A percentile compares a stretch with the other conserved stretches of the same genome.
phyloP scores from a whole-genome alignment of 2,888 invertebrate species.

The Drosophila pegasa region DNA sequence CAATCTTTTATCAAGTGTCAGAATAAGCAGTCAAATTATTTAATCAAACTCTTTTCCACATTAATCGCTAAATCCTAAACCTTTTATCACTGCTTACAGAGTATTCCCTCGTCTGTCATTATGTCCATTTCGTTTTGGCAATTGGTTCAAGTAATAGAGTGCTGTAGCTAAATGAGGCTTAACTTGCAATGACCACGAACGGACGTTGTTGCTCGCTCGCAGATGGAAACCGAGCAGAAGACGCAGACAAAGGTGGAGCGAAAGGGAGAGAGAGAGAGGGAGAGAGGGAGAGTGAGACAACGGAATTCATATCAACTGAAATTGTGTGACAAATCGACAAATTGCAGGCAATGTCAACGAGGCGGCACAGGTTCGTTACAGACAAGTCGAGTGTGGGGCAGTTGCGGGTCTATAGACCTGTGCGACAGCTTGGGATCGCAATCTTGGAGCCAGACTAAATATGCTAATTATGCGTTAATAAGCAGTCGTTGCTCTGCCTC shows the following conservation, averaged over 20 bases:
- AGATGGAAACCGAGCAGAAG: constrained; percentile 34
- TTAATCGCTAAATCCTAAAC: not conserved
- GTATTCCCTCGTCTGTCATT: constrained; percentile 2
- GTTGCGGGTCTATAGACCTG: not conserved
- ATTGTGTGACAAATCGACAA: constrained; percentile 65
- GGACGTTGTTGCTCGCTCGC: constrained; percentile 16
- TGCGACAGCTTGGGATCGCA: constrained; percentile 51
- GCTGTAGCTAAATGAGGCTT: constrained; percentile 72
- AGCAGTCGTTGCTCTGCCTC: constrained; percentile 49
- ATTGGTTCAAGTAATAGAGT: constrained; percentile 68
- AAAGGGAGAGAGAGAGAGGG: not conserved
- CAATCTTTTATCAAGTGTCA: not conserved
- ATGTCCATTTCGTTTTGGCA: constrained; percentile 12
- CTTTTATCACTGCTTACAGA: not conserved
- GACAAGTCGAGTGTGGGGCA: not conserved
- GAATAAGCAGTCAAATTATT: not conserved
- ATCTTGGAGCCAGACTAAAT: constrained; percentile 71
- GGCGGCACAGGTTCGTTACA: constrained; percentile 32
- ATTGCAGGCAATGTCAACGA: constrained; percentile 53
- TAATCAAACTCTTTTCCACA: not conserved
- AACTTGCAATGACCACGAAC: constrained; percentile 61
- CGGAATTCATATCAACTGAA: constrained; percentile 38
- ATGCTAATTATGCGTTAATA: constrained; percentile 81
- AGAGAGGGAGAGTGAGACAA: not conserved
- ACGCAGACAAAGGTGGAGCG: constrained; percentile 27